A percentile compares a stretch with the other conserved stretches of the same genome.
Evolutionary conservation across 1,140 invertebrate genomes (phyloP).

Genomic region (Thereuonema tuberculata): DNA sequence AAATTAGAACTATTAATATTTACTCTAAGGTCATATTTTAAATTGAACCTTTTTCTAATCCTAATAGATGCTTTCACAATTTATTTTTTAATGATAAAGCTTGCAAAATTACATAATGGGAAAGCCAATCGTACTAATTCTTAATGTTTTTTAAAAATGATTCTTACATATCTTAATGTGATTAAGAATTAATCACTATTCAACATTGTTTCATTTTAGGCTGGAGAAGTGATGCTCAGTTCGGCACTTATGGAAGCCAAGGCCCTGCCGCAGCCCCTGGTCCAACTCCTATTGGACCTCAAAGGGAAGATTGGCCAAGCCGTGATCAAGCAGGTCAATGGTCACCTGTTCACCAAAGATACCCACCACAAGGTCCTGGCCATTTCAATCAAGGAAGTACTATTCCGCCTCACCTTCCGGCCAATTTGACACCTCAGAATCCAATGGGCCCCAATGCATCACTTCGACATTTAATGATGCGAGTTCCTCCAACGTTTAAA

Average conservation of each 20-base stretch:
- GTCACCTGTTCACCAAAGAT: background rate
- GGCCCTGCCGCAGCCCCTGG: background rate
- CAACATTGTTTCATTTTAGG: slow-evolving; percentile 4
- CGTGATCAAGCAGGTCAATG: slow-evolving; percentile 3
- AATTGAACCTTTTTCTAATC: no score
- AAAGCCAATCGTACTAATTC: no score
- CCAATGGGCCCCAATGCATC: slow-evolving; percentile 28
- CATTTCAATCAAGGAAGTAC: background rate
- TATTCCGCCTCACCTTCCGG: background rate
- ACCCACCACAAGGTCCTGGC: background rate
- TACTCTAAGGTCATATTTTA: no score
- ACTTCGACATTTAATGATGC: slow-evolving; percentile 26
- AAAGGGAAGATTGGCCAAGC: background rate
- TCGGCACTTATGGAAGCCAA: background rate
- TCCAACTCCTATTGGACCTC: background rate
- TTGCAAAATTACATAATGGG: no score
- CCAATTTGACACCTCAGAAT: slow-evolving; percentile 24
- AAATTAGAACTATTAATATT: no score
- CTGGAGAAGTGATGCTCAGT: slow-evolving; percentile 2
- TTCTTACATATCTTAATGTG: no score
- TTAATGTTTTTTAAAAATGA: no score
- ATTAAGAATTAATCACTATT: no score
- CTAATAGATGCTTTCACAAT: no score
- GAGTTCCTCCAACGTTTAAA: background rate
- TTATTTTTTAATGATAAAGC: no score